Conservation (phyloP, 2,113 vertebrate species). For the Paracanthobrama guichenoti region DNA sequence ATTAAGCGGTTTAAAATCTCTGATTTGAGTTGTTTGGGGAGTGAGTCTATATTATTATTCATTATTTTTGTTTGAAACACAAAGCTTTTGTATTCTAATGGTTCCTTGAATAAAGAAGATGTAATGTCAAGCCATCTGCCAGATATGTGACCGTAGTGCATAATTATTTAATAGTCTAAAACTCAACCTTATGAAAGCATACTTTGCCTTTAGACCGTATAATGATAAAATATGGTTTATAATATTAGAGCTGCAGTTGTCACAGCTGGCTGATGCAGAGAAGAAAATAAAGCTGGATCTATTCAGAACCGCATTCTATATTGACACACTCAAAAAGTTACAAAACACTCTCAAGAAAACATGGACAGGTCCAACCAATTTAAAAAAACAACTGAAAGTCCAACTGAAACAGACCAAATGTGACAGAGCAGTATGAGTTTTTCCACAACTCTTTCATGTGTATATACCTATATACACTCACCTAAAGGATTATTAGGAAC, state of each 20-base stretch:
- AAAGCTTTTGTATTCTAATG: neutral
- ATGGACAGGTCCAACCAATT: too few species aligned
- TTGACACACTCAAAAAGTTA: too few species aligned
- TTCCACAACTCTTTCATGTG: too few species aligned
- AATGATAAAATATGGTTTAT: neutral
- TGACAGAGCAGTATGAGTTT: too few species aligned
- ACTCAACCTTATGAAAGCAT: neutral
- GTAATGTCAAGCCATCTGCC: constrained; percentile 28
- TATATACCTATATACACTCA: too few species aligned
- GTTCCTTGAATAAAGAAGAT: neutral
- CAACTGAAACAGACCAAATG: too few species aligned
- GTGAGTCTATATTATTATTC: neutral
- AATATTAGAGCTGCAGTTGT: neutral
- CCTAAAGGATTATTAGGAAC: too few species aligned
- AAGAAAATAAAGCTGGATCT: too few species aligned
- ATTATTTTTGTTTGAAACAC: neutral
- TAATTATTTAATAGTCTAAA: constrained; percentile 8
- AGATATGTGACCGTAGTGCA: neutral
- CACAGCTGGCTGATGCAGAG: neutral
- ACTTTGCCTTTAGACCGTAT: neutral
- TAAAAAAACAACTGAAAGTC: too few species aligned
- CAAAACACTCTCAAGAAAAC: too few species aligned
- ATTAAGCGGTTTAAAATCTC: neutral
- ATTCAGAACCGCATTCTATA: too few species aligned
- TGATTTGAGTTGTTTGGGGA: neutral